Percentiles rank a stretch among this genome's conserved stretches.
phyloP scores from a whole-genome alignment of 2,888 invertebrate species.

The Linyphia triangularis region DNA sequence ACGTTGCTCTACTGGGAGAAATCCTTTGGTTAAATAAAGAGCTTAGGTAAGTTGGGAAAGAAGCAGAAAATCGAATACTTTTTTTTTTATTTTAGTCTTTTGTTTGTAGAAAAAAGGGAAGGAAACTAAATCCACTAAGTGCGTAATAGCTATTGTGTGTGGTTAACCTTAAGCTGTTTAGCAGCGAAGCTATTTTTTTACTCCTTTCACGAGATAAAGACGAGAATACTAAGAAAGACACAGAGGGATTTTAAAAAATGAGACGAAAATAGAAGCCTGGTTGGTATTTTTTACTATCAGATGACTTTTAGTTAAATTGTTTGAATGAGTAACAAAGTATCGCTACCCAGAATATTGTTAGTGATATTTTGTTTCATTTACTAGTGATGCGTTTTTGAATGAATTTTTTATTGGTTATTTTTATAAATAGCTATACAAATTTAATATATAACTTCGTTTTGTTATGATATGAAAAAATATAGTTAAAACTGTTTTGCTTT shows the following conservation, averaged over 20 bases:
- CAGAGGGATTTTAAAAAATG: neutral
- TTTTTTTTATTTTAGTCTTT: slow-evolving; percentile 21
- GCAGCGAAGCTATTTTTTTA: slow-evolving; percentile 32
- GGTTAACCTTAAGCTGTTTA: slow-evolving; percentile 70
- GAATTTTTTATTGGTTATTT: too few relatives aligned
- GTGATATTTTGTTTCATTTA: too few relatives aligned
- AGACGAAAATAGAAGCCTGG: neutral
- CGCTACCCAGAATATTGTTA: too few relatives aligned
- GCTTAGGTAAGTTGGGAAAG: slow-evolving; percentile 20
- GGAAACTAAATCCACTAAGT: slow-evolving; percentile 69
- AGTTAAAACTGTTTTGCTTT: too few relatives aligned
- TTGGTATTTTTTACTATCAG: neutral
- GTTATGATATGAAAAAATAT: too few relatives aligned
- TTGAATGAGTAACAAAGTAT: too few relatives aligned
- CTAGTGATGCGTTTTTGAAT: too few relatives aligned
- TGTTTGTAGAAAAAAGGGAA: slow-evolving; percentile 30
- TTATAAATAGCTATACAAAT: too few relatives aligned
- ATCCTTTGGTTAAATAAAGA: slow-evolving; percentile 64
- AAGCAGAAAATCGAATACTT: slow-evolving; percentile 23
- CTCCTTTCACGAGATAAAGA: slow-evolving; percentile 43
- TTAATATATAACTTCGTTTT: too few relatives aligned
- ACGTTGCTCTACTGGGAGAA: neutral
- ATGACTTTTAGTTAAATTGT: neutral
- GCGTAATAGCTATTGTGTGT: slow-evolving; percentile 69
- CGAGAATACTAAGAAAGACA: neutral